phyloP scores from a whole-genome alignment of 2,888 invertebrate species.

The Azorinus chamasolen region DNA sequence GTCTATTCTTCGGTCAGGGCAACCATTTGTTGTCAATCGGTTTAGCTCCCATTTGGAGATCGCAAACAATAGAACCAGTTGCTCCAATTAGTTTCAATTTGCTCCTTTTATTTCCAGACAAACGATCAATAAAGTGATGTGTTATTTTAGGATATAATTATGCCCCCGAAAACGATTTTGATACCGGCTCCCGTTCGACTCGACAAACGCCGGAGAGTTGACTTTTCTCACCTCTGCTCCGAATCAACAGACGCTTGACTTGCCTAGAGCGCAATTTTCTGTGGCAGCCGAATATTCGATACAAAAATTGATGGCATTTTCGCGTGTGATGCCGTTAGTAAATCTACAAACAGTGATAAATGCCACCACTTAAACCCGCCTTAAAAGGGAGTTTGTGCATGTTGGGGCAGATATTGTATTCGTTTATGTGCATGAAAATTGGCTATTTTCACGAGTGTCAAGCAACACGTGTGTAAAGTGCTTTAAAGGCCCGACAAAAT shows the following conservation, averaged over 20 bases:
- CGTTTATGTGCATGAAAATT: too few relatives aligned
- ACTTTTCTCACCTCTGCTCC: slow-evolving; percentile 48
- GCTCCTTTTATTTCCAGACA: slow-evolving; percentile 47
- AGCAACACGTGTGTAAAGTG: too few relatives aligned
- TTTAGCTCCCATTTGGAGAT: slow-evolving; percentile 43
- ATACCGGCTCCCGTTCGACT: slow-evolving; percentile 36
- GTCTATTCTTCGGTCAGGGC: slow-evolving; percentile 1
- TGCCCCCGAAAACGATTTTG: slow-evolving; percentile 42
- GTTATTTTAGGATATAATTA: slow-evolving; percentile 69
- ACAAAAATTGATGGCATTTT: slow-evolving; percentile 30
- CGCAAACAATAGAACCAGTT: slow-evolving; percentile 41
- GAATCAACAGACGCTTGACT: background rate
- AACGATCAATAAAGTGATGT: slow-evolving; percentile 56
- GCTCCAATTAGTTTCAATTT: slow-evolving; percentile 66
- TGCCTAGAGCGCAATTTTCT: slow-evolving; percentile 21
- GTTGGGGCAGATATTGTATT: too few relatives aligned
- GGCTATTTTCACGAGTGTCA: too few relatives aligned
- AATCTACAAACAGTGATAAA: slow-evolving; percentile 29
- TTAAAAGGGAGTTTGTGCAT: too few relatives aligned
- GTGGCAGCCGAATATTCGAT: slow-evolving; percentile 28
- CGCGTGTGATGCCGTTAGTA: slow-evolving; percentile 23
- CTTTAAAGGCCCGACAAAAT: too few relatives aligned
- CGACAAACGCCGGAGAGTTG: slow-evolving; percentile 41
- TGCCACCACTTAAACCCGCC: slow-evolving; percentile 6
- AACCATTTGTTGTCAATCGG: slow-evolving; percentile 50